Evolutionary conservation across 2,113 vertebrate species (phyloP).

Genomic region (Psammodynastes pulverulentus): DNA sequence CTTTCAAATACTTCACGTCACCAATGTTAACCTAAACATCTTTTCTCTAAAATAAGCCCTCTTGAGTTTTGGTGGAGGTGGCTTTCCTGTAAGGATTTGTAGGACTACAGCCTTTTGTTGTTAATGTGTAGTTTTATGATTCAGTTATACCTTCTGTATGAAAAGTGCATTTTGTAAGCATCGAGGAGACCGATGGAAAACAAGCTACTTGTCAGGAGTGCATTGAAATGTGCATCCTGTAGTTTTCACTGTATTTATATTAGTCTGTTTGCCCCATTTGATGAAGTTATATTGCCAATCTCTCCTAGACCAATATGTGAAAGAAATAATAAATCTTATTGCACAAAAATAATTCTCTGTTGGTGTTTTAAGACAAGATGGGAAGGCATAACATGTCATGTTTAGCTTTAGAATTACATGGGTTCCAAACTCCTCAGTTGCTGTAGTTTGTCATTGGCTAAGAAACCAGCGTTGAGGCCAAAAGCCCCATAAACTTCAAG

Average conservation of each 20-base stretch:
- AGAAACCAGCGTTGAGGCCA: conserved; percentile 6
- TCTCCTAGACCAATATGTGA: conserved; percentile 76
- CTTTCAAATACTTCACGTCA: not conserved
- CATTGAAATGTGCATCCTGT: not conserved
- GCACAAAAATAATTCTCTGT: conserved; percentile 31
- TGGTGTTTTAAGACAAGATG: conserved; percentile 4
- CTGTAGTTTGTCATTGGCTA: not conserved
- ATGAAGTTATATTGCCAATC: conserved; percentile 82
- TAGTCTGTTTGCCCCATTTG: conserved; percentile 23
- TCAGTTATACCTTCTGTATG: not conserved
- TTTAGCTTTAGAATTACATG: not conserved
- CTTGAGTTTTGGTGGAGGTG: not conserved
- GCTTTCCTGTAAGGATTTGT: not conserved
- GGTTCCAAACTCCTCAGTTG: not conserved
- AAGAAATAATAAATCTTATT: conserved; percentile 66
- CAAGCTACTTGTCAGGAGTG: not conserved
- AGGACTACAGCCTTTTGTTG: not conserved
- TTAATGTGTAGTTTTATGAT: not conserved
- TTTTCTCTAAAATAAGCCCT: not conserved
- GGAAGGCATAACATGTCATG: not conserved
- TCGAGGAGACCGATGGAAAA: not conserved
- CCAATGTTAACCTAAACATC: not conserved
- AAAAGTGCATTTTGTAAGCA: conserved; percentile 1
- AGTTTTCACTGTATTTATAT: not conserved
- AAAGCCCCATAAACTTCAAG: not conserved